A percentile compares a stretch with the other conserved stretches of the same genome.
Conservation (phyloP, 2,113 vertebrate species). For the Lampris incognitus region DNA sequence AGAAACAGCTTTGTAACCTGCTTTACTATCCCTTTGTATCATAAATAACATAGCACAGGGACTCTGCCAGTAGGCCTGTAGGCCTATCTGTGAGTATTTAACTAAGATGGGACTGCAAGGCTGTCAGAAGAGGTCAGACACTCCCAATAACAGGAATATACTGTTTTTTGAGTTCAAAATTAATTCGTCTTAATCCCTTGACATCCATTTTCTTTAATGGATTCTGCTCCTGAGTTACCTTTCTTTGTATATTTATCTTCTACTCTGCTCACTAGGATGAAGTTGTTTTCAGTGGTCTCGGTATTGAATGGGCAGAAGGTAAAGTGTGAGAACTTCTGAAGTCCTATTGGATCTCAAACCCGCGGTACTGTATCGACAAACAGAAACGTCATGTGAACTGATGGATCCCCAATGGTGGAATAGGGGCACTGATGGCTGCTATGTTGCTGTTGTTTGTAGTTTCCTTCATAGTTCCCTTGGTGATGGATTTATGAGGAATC, state of each 20-base stretch:
- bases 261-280: background rate
- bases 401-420: background rate
- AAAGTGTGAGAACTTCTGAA: slow-evolving; percentile 10
- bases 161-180: background rate
- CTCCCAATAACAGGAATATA: background rate
- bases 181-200: background rate
- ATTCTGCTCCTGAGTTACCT: background rate
- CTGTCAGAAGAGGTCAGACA: background rate
- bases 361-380: slow-evolving; percentile 47
- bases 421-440: slow-evolving; percentile 48
- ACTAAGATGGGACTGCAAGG: background rate
- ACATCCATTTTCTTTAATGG: slow-evolving; percentile 9
- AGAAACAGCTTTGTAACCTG: slow-evolving; percentile 5
- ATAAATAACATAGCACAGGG: background rate
- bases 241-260: background rate
- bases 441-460: slow-evolving; percentile 3
- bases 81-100: slow-evolving; percentile 10
- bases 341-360: slow-evolving; percentile 15
- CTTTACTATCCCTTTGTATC: background rate
- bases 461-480: slow-evolving; percentile 11
- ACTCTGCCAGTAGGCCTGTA: background rate
- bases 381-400: background rate
- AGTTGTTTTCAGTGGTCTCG: background rate
- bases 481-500: background rate
- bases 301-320: slow-evolving; percentile 9